Percentiles rank a stretch among this genome's conserved stretches.
phyloP scores from a whole-genome alignment of 53 echinoderm and acorn worm genomes.

The Crossaster papposus region DNA sequence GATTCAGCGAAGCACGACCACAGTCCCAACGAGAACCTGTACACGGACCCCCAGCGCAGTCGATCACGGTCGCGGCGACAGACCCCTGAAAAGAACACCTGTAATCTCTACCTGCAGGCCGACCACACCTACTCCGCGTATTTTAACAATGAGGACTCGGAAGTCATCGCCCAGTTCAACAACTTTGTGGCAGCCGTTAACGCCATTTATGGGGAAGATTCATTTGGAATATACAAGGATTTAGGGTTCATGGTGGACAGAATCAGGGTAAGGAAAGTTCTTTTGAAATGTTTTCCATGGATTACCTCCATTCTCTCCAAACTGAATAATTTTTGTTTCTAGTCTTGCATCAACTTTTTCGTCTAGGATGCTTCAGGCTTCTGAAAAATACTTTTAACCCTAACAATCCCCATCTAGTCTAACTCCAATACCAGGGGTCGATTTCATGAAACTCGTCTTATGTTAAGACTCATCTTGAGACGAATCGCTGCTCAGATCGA shows the following conservation, averaged over 20 bases:
- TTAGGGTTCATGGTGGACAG: constrained; percentile 77
- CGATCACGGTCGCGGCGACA: constrained; percentile 44
- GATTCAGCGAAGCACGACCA: constrained; percentile 40
- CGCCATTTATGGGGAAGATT: constrained; percentile 61
- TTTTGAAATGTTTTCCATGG: too few relatives aligned
- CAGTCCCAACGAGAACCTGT: constrained; percentile 67
- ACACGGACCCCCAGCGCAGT: constrained; percentile 54
- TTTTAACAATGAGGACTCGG: constrained; percentile 57
- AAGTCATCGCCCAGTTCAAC: constrained; percentile 78
- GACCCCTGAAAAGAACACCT: constrained; percentile 46
- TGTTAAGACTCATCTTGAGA: too few relatives aligned
- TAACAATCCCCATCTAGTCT: too few relatives aligned
- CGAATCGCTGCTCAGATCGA: too few relatives aligned
- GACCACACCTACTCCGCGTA: constrained; percentile 88
- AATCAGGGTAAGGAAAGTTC: constrained; percentile 70
- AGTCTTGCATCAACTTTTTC: too few relatives aligned
- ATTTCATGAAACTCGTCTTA: too few relatives aligned
- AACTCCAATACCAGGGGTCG: too few relatives aligned
- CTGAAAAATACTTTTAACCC: too few relatives aligned
- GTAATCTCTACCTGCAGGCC: constrained; percentile 86
- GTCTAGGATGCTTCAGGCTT: too few relatives aligned
- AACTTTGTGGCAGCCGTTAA: constrained; percentile 84
- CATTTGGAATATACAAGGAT: constrained; percentile 35
- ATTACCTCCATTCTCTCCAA: too few relatives aligned
- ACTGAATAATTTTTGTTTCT: not conserved